Percentiles rank a stretch among this genome's conserved stretches.
phyloP scores from a whole-genome alignment of 2,113 vertebrate species.

The Globicephala melas region DNA sequence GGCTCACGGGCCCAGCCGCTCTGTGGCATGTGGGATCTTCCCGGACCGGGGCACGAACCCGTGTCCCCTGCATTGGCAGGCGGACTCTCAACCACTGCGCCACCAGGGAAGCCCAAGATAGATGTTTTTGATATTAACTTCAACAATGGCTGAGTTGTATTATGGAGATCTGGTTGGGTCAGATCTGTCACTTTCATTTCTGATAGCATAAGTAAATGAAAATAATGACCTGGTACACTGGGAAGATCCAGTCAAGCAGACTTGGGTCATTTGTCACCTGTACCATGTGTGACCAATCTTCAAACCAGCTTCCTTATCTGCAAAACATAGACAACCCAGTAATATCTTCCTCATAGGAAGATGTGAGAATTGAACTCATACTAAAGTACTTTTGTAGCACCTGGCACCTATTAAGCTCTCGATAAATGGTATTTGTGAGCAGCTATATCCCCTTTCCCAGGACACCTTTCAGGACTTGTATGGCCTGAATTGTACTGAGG shows the following conservation, averaged over 20 bases:
- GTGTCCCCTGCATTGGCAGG: too few species aligned
- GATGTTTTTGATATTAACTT: constrained; percentile 17
- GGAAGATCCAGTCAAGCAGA: background rate
- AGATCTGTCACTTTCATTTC: background rate
- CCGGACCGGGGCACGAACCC: too few species aligned
- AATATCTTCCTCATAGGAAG: background rate
- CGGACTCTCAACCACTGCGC: too few species aligned
- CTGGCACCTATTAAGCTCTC: background rate
- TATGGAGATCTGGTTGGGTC: background rate
- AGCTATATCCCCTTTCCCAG: background rate
- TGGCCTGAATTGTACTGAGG: background rate
- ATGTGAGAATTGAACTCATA: background rate
- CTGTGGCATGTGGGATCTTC: too few species aligned
- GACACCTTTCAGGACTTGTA: background rate
- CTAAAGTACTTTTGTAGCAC: background rate
- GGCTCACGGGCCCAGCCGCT: too few species aligned
- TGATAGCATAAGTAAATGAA: background rate
- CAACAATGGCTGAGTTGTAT: background rate
- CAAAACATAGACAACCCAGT: background rate
- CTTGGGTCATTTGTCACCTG: background rate
- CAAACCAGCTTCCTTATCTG: background rate
- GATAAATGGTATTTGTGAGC: background rate
- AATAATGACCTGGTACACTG: background rate
- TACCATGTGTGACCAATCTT: background rate
- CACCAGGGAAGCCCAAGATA: background rate